Conservation (phyloP, 2,797 vertebrate species). For the Caiman crocodilus region DNA sequence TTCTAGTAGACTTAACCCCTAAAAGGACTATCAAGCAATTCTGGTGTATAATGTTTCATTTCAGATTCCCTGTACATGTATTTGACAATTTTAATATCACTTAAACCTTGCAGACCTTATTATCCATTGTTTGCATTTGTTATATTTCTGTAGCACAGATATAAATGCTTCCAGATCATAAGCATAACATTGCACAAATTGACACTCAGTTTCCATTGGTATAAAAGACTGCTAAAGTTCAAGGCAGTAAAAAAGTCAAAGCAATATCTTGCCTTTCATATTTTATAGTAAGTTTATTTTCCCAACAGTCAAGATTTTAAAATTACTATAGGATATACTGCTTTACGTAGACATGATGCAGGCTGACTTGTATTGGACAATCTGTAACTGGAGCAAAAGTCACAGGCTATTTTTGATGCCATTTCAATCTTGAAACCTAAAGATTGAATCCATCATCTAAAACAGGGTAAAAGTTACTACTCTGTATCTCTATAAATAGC, state of each 20-base stretch:
- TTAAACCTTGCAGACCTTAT: not conserved
- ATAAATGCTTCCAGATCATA: not conserved
- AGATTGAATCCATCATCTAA: slow-evolving; percentile 36
- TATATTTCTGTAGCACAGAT: not conserved
- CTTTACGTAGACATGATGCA: not conserved
- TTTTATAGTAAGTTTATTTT: slow-evolving; percentile 38
- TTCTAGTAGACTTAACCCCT: not conserved
- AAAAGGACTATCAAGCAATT: no score
- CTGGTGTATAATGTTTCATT: not conserved
- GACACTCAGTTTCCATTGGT: slow-evolving; percentile 17
- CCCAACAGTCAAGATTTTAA: slow-evolving; percentile 35
- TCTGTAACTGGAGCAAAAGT: slow-evolving; percentile 30
- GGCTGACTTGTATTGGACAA: not conserved
- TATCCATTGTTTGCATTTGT: slow-evolving; percentile 46
- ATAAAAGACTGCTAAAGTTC: slow-evolving; percentile 36
- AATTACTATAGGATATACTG: slow-evolving; percentile 57
- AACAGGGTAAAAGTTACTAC: slow-evolving; percentile 46
- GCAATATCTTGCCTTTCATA: slow-evolving; percentile 17
- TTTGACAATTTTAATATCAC: slow-evolving; percentile 8
- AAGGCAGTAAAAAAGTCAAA: not conserved
- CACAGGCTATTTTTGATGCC: slow-evolving; percentile 56
- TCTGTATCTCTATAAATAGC: slow-evolving; percentile 2
- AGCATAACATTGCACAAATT: slow-evolving; percentile 26
- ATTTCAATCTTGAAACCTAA: slow-evolving; percentile 66
- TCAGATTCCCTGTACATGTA: not conserved